Evolutionary conservation across 2,797 vertebrate genomes (phyloP).

Genomic region (Carcharodon carcharias): DNA sequence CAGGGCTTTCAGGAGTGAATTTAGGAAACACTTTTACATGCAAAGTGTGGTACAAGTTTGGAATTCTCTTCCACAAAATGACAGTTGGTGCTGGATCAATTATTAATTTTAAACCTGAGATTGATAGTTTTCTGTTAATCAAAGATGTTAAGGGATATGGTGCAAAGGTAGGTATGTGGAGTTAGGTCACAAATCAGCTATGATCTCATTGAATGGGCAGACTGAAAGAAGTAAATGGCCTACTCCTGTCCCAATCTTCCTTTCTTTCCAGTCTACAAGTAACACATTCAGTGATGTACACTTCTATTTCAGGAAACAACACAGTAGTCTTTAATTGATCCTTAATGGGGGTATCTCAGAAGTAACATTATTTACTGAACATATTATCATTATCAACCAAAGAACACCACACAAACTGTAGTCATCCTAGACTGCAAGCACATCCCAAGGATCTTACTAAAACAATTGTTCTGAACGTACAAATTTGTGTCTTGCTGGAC

Average conservation of each 20-base stretch:
- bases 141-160: too few relatives aligned
- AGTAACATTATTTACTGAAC: neutral
- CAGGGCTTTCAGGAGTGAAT: too few relatives aligned
- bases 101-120: too few relatives aligned
- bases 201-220: neutral
- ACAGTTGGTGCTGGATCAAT: too few relatives aligned
- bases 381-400: neutral
- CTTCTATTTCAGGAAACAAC: neutral
- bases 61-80: neutral
- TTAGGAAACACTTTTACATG: too few relatives aligned
- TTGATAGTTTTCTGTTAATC: too few relatives aligned
- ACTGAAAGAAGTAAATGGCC: neutral
- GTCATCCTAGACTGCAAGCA: too few relatives aligned
- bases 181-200: neutral
- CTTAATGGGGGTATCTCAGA: neutral
- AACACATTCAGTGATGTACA: neutral
- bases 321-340: neutral
- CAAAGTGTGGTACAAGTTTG: neutral
- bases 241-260: neutral
- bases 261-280: neutral
- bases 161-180: too few relatives aligned
- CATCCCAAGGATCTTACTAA: neutral
- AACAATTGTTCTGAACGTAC: neutral
- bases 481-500: neutral
- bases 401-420: neutral